Evolutionary conservation across 1,140 invertebrate genomes (phyloP).

Genomic region (Trissolcus basalis): DNA sequence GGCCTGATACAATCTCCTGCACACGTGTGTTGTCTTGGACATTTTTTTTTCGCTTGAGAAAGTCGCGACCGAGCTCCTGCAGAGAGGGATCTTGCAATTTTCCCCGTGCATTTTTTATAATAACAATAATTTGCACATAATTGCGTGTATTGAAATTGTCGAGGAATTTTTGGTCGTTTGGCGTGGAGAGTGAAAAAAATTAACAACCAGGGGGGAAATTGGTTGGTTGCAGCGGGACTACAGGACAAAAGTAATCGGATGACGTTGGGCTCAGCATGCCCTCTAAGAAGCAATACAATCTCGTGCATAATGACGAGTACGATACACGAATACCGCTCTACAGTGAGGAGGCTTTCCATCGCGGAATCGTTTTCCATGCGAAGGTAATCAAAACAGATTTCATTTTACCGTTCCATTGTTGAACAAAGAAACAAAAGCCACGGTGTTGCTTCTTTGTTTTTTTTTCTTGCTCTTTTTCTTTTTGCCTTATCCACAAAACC

Average conservation of each 20-base stretch:
- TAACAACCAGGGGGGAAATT: neutral
- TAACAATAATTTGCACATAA: too few species aligned
- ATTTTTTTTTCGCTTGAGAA: too few species aligned
- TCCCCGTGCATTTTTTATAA: too few species aligned
- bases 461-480: too few species aligned
- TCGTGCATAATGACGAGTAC: conserved; percentile 95
- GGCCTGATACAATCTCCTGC: too few species aligned
- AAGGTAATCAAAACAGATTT: conserved; percentile 83
- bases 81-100: too few species aligned
- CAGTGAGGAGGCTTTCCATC: conserved; percentile 96
- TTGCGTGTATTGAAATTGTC: too few species aligned
- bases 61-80: too few species aligned
- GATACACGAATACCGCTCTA: conserved; percentile 95
- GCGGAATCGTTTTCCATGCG: conserved; percentile 97
- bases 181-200: neutral
- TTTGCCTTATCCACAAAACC: too few species aligned
- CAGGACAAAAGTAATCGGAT: conserved; percentile 68
- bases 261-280: conserved; percentile 80
- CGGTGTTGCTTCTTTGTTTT: too few species aligned
- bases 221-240: conserved; percentile 69
- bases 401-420: conserved; percentile 40
- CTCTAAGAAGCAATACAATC: conserved; percentile 93
- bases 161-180: too few species aligned
- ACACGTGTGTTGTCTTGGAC: too few species aligned
- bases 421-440: conserved; percentile 21